Evolutionary conservation across 1,140 invertebrate species (phyloP).

Genomic region (Temnothorax curvispinosus): DNA sequence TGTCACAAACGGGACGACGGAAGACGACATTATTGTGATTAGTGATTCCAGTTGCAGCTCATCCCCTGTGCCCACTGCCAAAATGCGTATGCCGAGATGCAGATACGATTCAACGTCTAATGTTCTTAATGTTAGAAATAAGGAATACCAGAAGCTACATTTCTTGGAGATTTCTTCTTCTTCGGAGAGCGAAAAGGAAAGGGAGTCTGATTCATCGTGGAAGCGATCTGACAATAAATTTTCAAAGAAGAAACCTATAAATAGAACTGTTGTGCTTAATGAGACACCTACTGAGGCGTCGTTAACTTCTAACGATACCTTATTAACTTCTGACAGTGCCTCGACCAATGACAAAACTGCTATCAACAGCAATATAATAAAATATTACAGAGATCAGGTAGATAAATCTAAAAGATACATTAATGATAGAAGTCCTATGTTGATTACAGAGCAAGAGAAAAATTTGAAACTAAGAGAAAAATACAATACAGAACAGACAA

Average conservation of each 20-base stretch:
- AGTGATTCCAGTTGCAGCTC: constrained; percentile 69
- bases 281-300: background rate
- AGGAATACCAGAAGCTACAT: background rate
- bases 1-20: background rate
- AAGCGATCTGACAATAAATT: background rate
- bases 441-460: background rate
- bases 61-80: background rate
- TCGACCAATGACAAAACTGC: constrained; percentile 40
- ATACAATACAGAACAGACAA: background rate
- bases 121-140: background rate
- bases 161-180: constrained; percentile 34
- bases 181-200: background rate
- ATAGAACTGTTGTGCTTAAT: background rate
- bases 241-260: background rate
- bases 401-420: background rate
- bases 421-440: background rate
- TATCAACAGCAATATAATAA: background rate
- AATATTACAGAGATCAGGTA: background rate
- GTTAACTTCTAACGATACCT: background rate
- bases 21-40: constrained; percentile 65
- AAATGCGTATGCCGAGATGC: background rate
- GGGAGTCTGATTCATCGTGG: background rate
- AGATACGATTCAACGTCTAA: background rate
- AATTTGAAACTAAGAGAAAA: background rate
- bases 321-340: background rate